Conservation (phyloP, 2,113 vertebrate species). For the Microcebus ravelobensis region DNA sequence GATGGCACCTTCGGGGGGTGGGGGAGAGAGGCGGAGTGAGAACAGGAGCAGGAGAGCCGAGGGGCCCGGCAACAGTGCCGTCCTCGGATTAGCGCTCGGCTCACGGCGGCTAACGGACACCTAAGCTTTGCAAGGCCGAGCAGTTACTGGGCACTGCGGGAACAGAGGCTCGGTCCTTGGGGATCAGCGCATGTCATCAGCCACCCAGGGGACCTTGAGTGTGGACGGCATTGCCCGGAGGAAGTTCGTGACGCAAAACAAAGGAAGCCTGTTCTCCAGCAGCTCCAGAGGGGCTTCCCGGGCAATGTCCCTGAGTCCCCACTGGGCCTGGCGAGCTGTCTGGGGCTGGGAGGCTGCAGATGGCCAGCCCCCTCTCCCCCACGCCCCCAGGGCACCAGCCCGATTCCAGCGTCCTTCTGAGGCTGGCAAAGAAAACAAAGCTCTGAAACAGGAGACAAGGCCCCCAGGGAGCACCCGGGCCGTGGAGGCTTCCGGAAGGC, state of each 20-base stretch:
- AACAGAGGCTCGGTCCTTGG: not conserved
- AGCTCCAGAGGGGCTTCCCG: not conserved
- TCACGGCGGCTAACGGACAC: constrained; percentile 43
- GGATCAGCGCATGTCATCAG: constrained; percentile 59
- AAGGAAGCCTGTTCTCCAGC: not conserved
- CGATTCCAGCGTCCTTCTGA: constrained; percentile 62
- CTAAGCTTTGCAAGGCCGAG: constrained; percentile 41
- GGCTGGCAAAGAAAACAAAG: constrained; percentile 49
- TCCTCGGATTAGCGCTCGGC: constrained; percentile 31
- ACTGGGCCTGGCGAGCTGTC: not conserved
- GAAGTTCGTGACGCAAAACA: not conserved
- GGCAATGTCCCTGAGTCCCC: not conserved
- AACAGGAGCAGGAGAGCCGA: not conserved
- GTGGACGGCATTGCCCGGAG: not conserved
- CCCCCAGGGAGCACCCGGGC: constrained; percentile 75
- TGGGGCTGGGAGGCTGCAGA: not conserved
- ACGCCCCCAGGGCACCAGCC: not conserved
- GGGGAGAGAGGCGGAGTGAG: no score
- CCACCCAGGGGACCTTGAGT: constrained; percentile 7
- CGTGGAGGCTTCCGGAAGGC: constrained; percentile 43
- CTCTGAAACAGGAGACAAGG: constrained; percentile 28
- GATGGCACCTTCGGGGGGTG: not conserved
- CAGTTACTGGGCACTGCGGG: not conserved
- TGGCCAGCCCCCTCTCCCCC: not conserved
- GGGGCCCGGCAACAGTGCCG: not conserved